Base-by-base conservation (phyloP, 30 jellyfish, hydroid and myxozoan species). In the Hydractinia symbiolongicarpus region DNA sequence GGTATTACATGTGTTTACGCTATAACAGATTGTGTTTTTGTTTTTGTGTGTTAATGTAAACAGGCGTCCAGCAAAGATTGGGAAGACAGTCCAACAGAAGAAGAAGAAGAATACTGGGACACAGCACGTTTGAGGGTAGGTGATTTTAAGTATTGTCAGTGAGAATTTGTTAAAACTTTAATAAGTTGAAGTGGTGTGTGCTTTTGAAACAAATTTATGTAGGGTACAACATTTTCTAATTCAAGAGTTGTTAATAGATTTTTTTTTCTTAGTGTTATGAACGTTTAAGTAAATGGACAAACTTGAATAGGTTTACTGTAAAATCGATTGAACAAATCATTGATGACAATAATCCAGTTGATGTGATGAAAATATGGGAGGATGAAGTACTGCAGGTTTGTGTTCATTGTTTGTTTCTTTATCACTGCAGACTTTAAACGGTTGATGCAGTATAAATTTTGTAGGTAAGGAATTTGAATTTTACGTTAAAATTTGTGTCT, bases 91-190 rank as follows among this genome's bases (percentile, higher is more conserved):
- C 96, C 96, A 21, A 40, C 90, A 7, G 85, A 73, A 4, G 93
- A 87, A 53, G 98, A 91, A 64, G 95, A 86, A 64, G 98, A 91
- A 15, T 91, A 86, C 72, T 87, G 96, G 96, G 98, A 91, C 67
- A 66, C 73, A 49, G 95, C 98, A 55, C 86, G 98, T 50, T 55
- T 91, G 15, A 83, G 85, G 92, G 98, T 91, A 80, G 7, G 72
- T 8, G 40, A 52, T 73, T 9, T 79, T 76, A 17, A 21, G 49
- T 8, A 72, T 51, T 72, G 50, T 66, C n/a, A 60, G 19, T 60
- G 19, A 60, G 19, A 30, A 30, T 30, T 30, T 30, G 44, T 30
- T 30, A 30, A 30, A 30, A 30, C 44, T 30, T 30, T 1, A 30
- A 30, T 30, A 2, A 30, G 44, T 30, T 30, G 2, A 30, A 30